Percentiles rank a stretch among this genome's conserved stretches.
Conservation (phyloP, 2,888 invertebrate genomes). For the Margaritifera margaritifera region DNA sequence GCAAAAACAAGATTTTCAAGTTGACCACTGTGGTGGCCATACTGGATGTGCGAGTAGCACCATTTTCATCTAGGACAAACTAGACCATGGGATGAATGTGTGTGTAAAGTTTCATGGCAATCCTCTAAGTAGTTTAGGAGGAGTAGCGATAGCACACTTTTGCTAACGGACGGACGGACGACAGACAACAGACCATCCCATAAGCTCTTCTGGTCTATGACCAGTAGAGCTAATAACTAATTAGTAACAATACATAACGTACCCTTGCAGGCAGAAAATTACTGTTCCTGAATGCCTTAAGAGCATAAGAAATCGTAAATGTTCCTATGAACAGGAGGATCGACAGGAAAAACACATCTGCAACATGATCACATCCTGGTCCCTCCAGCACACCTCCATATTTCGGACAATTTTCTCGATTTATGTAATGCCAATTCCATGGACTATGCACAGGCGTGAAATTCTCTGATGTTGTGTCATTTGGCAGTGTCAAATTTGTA, state of each 20-base stretch:
- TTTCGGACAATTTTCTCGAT: conserved; percentile 23
- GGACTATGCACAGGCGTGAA: not conserved
- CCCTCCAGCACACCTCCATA: conserved; percentile 25
- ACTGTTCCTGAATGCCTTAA: conserved; percentile 94
- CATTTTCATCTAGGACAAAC: too few relatives aligned
- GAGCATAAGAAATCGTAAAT: conserved; percentile 87
- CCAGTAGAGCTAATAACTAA: conserved; percentile 23
- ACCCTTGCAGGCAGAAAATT: conserved; percentile 94
- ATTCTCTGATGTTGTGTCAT: not conserved
- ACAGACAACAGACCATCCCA: too few relatives aligned
- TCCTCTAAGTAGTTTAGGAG: too few relatives aligned
- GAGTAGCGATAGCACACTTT: too few relatives aligned
- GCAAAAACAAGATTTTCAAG: too few relatives aligned
- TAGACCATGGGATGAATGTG: too few relatives aligned
- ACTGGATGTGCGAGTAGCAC: too few relatives aligned
- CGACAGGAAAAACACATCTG: conserved; percentile 93
- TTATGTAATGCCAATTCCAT: conserved; percentile 31
- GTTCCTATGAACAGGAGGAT: conserved; percentile 93
- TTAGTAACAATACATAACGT: conserved; percentile 52
- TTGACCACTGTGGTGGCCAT: too few relatives aligned
- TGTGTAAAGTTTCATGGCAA: too few relatives aligned
- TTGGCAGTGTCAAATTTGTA: not conserved
- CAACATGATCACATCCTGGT: conserved; percentile 32
- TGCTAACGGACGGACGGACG: too few relatives aligned
- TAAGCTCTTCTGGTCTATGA: not conserved